These are phyloP conservation scores for Ormyrus nitidulus DNA, from an alignment of 2,888 invertebrate species.

Conservation along the genomic window DNA sequence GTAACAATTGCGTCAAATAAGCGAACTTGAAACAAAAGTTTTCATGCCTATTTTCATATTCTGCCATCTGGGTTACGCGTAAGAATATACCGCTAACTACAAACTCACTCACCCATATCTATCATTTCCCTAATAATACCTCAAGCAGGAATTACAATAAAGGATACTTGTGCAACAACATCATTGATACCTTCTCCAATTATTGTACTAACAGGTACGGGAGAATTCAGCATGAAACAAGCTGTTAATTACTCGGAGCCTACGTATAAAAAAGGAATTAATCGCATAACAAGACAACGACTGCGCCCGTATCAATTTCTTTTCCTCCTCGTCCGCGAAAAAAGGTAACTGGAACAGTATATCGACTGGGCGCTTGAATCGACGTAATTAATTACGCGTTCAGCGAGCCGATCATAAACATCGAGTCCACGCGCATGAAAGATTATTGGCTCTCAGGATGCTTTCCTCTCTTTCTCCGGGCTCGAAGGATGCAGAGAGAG, in stretches of 20 bases:
- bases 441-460: slow-evolving; percentile 45
- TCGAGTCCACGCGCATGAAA: slow-evolving; percentile 30
- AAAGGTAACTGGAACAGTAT: background rate
- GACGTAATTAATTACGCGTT: slow-evolving; percentile 44
- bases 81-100: too few relatives aligned
- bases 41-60: too few relatives aligned
- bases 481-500: background rate
- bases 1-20: too few relatives aligned
- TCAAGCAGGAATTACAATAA: background rate
- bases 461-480: background rate
- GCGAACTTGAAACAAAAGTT: too few relatives aligned
- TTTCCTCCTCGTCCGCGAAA: background rate
- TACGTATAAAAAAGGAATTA: background rate
- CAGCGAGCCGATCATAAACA: slow-evolving; percentile 50
- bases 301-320: slow-evolving; percentile 7
- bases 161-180: background rate
- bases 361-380: slow-evolving; percentile 16
- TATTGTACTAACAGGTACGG: background rate
- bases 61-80: too few relatives aligned
- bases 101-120: background rate
- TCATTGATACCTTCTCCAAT: background rate
- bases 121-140: background rate
- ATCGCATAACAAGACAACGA: background rate
- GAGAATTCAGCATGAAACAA: too few relatives aligned
- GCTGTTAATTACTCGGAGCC: too few relatives aligned